Base-by-base conservation (phyloP, 2,797 vertebrate species). In the Mormyrops boulengeri region DNA sequence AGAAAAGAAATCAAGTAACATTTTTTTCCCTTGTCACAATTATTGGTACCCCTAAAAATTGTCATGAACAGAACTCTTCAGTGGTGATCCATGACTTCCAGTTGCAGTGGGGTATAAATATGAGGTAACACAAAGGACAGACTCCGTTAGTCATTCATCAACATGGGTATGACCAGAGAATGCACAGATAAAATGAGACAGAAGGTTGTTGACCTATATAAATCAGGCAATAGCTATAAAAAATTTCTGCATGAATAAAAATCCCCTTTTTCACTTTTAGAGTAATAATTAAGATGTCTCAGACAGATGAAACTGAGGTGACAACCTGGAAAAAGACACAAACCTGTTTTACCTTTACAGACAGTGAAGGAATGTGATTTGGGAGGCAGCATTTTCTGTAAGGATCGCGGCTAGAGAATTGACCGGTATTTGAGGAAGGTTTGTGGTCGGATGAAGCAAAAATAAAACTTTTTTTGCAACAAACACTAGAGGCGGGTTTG, bases 401-500 rank as follows among this genome's bases (percentile, higher is more conserved):
- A 41, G 69, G 34, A 77, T 77, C 14, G 14, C 34, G 41, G 69
- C 34, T 77, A 34, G 69, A 41, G 38, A 77, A 77, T 77, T 77
- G 69, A 77, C 69, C 41, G 69, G 34, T 77, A 77, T 77, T 77
- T 14, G 34, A 77, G 34, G 69, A 73, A 73, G 69, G 34, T 12
- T 22, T 88, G 1, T 88, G 69, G 19, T 26, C 6, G 14, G 52
- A 14, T 82, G 38, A 11, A 22, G 11, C 34, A 82, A 60, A 12
- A 55, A 52, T n/a, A 30, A 11, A 17, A 55, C 22, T 44, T 77
- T 77, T 69, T 77, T 77, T 77, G 69, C 34, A 77, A 77, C 14
- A 77, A 77, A 77, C 69, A 77, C 69, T 34, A 77, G 69, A 77
- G 69, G 69, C 69, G 30, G 69, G 69, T 77, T 77, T 77, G 69